Evolutionary conservation across 2,113 vertebrate genomes (phyloP).

Genomic region (Tragulus kanchil): DNA sequence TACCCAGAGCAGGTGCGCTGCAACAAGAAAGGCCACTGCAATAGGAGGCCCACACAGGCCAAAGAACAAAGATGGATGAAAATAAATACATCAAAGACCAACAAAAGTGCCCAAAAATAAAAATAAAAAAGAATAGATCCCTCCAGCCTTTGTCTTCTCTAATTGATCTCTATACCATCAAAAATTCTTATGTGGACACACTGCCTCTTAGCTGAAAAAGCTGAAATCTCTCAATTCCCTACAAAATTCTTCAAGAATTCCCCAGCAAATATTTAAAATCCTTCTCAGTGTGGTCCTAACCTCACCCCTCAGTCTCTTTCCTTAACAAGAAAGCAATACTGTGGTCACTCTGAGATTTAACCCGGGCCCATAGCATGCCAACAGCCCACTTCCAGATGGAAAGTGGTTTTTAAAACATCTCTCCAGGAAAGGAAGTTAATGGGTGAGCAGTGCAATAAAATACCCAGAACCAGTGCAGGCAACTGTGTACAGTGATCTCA

Average conservation of each 20-base stretch:
- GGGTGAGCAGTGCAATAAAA: background rate
- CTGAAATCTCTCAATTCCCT: background rate
- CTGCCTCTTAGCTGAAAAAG: background rate
- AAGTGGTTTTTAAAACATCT: constrained; percentile 13
- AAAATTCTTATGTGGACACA: background rate
- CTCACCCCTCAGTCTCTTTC: background rate
- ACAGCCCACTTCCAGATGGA: background rate
- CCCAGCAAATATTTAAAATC: background rate
- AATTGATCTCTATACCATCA: background rate
- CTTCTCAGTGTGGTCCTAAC: background rate
- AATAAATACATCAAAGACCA: too few relatives aligned
- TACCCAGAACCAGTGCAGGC: background rate
- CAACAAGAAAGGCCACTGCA: too few relatives aligned
- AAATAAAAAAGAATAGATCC: too few relatives aligned
- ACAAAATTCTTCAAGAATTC: background rate
- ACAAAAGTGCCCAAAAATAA: too few relatives aligned
- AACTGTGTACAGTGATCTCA: background rate
- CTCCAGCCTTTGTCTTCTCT: background rate
- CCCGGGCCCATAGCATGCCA: background rate
- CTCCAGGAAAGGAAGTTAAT: background rate
- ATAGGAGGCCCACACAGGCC: too few relatives aligned
- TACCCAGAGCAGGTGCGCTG: too few relatives aligned
- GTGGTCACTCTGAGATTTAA: background rate
- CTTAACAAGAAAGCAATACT: background rate
- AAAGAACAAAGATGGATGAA: too few relatives aligned